Evolutionary conservation across 2,888 invertebrate species (phyloP), one percentile per base, ranked within the genome.

Genomic region (Anodontia alba): DNA sequence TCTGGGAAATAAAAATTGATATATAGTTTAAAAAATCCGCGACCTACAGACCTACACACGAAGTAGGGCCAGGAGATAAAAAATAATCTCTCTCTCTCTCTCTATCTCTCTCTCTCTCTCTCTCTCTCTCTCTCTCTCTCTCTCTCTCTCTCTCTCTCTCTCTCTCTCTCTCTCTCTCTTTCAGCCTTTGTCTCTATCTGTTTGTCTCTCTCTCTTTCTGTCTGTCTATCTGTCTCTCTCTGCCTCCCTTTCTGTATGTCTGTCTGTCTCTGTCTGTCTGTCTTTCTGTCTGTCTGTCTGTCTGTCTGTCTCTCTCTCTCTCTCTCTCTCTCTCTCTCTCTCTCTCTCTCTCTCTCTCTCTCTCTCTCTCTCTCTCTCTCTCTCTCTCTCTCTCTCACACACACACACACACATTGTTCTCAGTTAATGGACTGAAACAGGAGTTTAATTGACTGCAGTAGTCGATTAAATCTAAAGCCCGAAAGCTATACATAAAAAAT

Each of bases 161-260:
- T 83, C 74, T 74, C 62, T 76, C 76, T 74, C 76, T 76, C 68
- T 76, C 62, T 75, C 78, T 76, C 62, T 77, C 69, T 75, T 62
- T 75, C 70, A 42, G 20, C 36, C 69, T 20, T 43, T n/a, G n/a
- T n/a, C n/a, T n/a, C n/a, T n/a, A n/a, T n/a, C n/a, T n/a, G n/a
- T n/a, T n/a, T n/a, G n/a, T n/a, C n/a, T n/a, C n/a, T n/a, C n/a
- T n/a, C n/a, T n/a, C n/a, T n/a, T n/a, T n/a, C n/a, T n/a, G n/a
- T n/a, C n/a, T n/a, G n/a, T n/a, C n/a, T n/a, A n/a, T n/a, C n/a
- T n/a, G n/a, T n/a, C n/a, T n/a, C n/a, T n/a, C n/a, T n/a, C n/a
- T n/a, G n/a, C n/a, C n/a, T n/a, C n/a, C n/a, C n/a, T n/a, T n/a
- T n/a, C n/a, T n/a, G n/a, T n/a, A n/a, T n/a, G n/a, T n/a, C n/a